phyloP scores from a whole-genome alignment of 2,797 vertebrate species.

The Urophycis tenuis region DNA sequence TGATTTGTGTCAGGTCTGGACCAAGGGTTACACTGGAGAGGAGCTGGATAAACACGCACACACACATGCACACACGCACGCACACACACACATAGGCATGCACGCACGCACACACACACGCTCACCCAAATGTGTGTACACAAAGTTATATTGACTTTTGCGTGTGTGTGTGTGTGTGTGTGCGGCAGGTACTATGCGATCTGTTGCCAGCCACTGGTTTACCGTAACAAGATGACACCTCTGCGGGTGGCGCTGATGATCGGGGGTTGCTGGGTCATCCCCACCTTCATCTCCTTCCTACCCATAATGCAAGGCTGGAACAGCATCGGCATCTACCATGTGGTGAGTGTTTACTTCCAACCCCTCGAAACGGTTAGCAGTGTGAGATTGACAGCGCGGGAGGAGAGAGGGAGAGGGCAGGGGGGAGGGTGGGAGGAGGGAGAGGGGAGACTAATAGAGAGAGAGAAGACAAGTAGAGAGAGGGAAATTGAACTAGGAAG shows the following conservation, averaged over 20 bases:
- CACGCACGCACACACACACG: no score
- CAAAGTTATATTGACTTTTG: not conserved
- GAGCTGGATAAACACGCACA: no score
- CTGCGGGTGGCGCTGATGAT: conserved; percentile 89
- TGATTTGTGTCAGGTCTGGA: no score
- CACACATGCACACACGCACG: no score
- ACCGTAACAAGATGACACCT: conserved; percentile 96
- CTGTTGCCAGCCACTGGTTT: conserved; percentile 97
- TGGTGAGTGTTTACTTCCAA: conserved; percentile 86
- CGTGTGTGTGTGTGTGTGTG: conserved; percentile 6
- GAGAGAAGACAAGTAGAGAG: not conserved
- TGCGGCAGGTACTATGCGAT: conserved; percentile 90
- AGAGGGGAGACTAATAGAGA: not conserved
- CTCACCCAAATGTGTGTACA: no score
- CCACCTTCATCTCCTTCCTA: conserved; percentile 94
- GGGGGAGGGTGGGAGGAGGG: not conserved
- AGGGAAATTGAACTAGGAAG: not conserved
- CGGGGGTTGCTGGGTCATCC: conserved; percentile 95
- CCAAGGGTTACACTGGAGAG: no score
- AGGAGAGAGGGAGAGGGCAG: not conserved
- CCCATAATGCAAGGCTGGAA: conserved; percentile 99
- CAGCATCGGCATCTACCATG: conserved; percentile 88
- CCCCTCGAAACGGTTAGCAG: no score
- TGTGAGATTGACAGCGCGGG: no score
- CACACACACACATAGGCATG: no score